These are phyloP conservation scores for Zaprionus taronus DNA, from an alignment of 1,140 invertebrate genomes.

Conservation along the genomic window DNA sequence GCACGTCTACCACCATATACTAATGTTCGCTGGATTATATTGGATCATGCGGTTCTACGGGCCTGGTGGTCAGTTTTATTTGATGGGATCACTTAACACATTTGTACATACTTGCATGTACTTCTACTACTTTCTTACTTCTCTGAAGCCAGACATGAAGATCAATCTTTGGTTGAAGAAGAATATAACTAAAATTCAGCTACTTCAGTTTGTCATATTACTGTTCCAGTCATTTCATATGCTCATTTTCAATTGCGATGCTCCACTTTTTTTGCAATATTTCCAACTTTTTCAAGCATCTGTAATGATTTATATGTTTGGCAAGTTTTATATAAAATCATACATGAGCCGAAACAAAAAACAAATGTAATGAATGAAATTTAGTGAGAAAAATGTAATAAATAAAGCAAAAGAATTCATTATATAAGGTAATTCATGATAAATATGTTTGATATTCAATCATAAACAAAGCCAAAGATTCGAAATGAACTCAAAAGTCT, in stretches of 20 bases:
- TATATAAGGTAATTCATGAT: too few species aligned
- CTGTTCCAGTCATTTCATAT: conserved; percentile 86
- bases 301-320: conserved; percentile 90
- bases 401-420: too few species aligned
- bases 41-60: conserved; percentile 14
- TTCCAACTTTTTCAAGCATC: conserved; percentile 79
- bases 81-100: conserved; percentile 90
- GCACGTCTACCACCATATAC: conserved; percentile 93
- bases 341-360: conserved; percentile 28
- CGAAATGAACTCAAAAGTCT: too few species aligned
- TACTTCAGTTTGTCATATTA: conserved; percentile 90
- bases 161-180: conserved; percentile 93
- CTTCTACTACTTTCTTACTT: conserved; percentile 89
- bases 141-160: conserved; percentile 87
- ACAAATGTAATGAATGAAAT: not conserved
- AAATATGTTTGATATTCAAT: too few species aligned
- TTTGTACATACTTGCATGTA: conserved; percentile 93
- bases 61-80: conserved; percentile 88
- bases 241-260: conserved; percentile 89
- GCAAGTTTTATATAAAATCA: conserved; percentile 89
- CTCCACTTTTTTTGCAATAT: conserved; percentile 87
- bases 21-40: conserved; percentile 25
- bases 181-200: conserved; percentile 91
- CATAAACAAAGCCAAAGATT: too few species aligned
- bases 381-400: too few species aligned